Conservation (phyloP, 2,888 invertebrate genomes). For the Chrysomela aeneicollis region DNA sequence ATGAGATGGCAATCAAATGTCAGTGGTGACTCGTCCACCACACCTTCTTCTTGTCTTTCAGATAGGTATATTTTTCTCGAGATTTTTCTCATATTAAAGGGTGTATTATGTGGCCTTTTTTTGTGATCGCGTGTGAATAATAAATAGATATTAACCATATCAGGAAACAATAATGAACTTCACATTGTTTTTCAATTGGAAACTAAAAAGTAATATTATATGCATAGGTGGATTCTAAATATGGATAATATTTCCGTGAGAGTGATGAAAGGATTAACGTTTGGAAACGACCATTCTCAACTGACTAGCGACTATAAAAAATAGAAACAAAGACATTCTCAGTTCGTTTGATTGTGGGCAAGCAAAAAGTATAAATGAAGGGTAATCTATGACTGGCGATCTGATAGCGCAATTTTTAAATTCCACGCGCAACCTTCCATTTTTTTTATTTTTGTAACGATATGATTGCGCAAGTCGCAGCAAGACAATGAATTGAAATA, state of each 20-base stretch:
- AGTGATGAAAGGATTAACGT: not conserved
- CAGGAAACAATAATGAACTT: not conserved
- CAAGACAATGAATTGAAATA: constrained; percentile 9
- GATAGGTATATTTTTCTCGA: not conserved
- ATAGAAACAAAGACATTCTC: constrained; percentile 5
- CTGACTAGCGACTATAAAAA: not conserved
- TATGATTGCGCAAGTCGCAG: constrained; percentile 14
- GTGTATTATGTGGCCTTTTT: not conserved
- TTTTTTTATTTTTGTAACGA: constrained; percentile 6
- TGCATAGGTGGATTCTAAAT: not conserved
- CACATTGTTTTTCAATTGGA: not conserved
- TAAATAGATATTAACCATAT: not conserved
- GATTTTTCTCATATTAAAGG: not conserved
- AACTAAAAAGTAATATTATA: not conserved
- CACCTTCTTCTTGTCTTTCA: not conserved
- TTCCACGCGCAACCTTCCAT: constrained; percentile 13
- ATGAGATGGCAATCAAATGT: constrained; percentile 18
- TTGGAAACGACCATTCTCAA: not conserved
- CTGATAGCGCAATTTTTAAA: constrained; percentile 1
- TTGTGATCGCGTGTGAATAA: not conserved
- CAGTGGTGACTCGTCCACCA: constrained; percentile 17
- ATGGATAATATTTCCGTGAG: not conserved
- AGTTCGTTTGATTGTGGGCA: not conserved
- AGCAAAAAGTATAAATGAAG: not conserved
- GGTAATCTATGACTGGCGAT: not conserved